Evolutionary conservation across 2,888 invertebrate genomes (phyloP).

Genomic region (Tipula vernalis): DNA sequence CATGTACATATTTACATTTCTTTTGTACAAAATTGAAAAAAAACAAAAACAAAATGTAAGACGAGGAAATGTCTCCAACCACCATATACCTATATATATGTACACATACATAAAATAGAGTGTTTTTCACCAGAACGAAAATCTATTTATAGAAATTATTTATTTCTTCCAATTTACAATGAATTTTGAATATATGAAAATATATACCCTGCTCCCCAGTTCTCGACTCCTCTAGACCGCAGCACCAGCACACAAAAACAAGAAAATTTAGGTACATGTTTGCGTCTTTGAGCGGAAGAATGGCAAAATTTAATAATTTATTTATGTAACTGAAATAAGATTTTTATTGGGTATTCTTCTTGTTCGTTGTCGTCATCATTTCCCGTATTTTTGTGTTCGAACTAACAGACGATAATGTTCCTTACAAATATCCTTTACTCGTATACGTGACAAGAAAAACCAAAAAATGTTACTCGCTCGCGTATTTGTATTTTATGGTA

Average conservation of each 20-base stretch:
- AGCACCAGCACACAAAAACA: neutral
- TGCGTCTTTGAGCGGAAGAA: neutral
- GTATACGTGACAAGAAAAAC: neutral
- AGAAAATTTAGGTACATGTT: neutral
- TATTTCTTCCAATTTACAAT: neutral
- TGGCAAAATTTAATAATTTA: constrained; percentile 1
- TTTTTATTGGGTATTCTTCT: neutral
- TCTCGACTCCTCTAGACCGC: neutral
- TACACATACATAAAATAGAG: neutral
- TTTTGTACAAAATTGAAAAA: neutral
- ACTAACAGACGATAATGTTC: neutral
- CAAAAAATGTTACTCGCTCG: neutral
- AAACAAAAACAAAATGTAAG: neutral
- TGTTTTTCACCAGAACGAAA: neutral
- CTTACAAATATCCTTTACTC: neutral
- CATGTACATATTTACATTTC: neutral
- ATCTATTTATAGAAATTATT: neutral
- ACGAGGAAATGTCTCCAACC: neutral
- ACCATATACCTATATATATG: neutral
- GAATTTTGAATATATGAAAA: neutral
- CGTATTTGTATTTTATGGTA: neutral
- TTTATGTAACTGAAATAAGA: neutral
- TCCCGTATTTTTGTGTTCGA: neutral
- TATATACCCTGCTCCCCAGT: neutral
- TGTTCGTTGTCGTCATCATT: neutral